phyloP scores from a whole-genome alignment of 1,140 invertebrate genomes.

The Aphaenogaster floridana region DNA sequence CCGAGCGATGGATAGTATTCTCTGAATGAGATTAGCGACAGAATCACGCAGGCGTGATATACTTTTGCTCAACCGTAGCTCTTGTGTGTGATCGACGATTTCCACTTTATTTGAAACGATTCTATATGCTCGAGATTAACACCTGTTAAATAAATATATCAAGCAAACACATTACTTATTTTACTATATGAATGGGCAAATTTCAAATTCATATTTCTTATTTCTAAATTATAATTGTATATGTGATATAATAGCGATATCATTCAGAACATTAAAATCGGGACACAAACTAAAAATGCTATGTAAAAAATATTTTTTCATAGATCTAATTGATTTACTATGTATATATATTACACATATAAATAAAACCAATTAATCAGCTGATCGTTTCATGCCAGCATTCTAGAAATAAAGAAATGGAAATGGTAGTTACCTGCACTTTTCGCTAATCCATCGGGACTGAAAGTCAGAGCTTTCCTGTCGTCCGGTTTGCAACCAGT shows the following conservation, averaged over 20 bases:
- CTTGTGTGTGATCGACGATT: slow-evolving; percentile 87
- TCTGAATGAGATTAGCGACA: slow-evolving; percentile 67
- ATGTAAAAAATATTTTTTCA: neutral
- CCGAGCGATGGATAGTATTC: slow-evolving; percentile 33
- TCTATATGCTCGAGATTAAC: slow-evolving; percentile 90
- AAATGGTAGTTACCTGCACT: slow-evolving; percentile 85
- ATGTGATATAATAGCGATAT: neutral
- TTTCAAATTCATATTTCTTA: neutral
- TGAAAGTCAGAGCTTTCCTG: slow-evolving; percentile 81
- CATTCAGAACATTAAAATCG: neutral
- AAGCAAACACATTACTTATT: slow-evolving; percentile 3
- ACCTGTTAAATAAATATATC: slow-evolving; percentile 83
- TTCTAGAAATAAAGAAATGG: neutral
- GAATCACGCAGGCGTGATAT: slow-evolving; percentile 53
- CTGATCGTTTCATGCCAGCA: neutral
- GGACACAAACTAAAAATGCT: neutral
- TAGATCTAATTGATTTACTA: neutral
- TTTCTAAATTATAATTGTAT: slow-evolving; percentile 1
- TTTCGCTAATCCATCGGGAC: slow-evolving; percentile 87
- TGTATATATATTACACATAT: neutral
- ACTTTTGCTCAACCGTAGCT: slow-evolving; percentile 89
- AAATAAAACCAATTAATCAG: neutral
- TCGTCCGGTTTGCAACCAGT: slow-evolving; percentile 86
- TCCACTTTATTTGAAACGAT: slow-evolving; percentile 90
- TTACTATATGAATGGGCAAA: neutral